Base-by-base conservation (phyloP, 2,113 vertebrate species). In the Myotis brandtii region DNA sequence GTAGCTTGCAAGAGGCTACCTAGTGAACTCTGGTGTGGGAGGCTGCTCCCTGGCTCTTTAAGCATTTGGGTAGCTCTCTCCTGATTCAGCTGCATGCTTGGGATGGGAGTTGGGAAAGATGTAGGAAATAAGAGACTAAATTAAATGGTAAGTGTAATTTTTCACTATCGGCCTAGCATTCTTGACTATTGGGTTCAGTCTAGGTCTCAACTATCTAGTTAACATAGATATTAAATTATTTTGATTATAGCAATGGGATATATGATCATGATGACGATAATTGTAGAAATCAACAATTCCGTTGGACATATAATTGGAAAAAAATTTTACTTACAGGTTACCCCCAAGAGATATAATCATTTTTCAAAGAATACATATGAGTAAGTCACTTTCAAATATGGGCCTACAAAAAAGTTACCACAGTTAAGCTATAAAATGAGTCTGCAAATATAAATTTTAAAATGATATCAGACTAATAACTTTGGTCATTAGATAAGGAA, bases 281-380 rank as follows among this genome's bases (percentile, higher is more conserved):
- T 86, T 43, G 66, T 50, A 79, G 82, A 93, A 79, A 75, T 73
- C 2, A 86, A 77, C 34, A 56, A 46, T 59, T 77, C 27, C 18
- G 30, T 85, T 83, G 73, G 17, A 48, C 43, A 87, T 43, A 1
- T 25, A 79, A 54, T 69, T 88, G 54, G 25, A 34, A 84, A 90
- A 80, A 67, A 2, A 69, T 86, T 96, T 96, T 82, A 43, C 30
- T 59, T 59, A 76, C 18, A 81, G 56, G 23, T 96, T 73, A 82
- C 9, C 66, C 12, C 12, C 20, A 43, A 67, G 8, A 87, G 52
- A 75, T 6, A 43, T 20, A 46, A 52, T 48, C 40, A 21, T 81
- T 81, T 94, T 93, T 88, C 56, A 85, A 90, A 43, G 27, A 67
- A 48, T 46, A 21, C 16, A 50, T 83, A 27, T 23, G 30, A 79